A percentile compares a stretch with the other conserved stretches of the same genome.
Conservation (phyloP, 2,113 vertebrate species). For the Pollimyrus isidori region DNA sequence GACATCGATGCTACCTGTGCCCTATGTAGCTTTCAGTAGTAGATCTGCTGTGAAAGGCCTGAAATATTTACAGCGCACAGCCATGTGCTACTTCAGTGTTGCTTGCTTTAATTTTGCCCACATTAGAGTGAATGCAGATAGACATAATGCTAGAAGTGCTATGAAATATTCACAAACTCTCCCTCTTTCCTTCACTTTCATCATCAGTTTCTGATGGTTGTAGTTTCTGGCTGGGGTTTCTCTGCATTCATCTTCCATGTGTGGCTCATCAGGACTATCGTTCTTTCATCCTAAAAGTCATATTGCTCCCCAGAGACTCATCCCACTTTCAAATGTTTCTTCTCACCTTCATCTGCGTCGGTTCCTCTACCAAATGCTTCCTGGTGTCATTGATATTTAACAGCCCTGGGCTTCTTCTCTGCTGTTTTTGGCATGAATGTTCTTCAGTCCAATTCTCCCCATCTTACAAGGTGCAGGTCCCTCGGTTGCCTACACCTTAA, state of each 20-base stretch:
- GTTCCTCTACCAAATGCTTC: not conserved
- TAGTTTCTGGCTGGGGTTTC: constrained; percentile 1
- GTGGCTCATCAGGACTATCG: constrained; percentile 22
- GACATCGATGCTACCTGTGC: not conserved
- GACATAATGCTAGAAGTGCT: not conserved
- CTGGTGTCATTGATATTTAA: constrained; percentile 14
- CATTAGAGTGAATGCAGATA: not conserved
- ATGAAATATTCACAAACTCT: not conserved
- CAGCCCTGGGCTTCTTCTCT: not conserved
- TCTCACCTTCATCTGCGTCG: constrained; percentile 8
- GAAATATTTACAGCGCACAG: not conserved
- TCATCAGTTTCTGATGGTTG: not conserved
- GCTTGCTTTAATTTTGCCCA: not conserved
- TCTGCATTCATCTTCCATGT: not conserved
- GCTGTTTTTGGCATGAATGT: not conserved
- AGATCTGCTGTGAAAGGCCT: not conserved
- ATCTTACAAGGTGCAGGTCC: not conserved
- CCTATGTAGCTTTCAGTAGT: not conserved
- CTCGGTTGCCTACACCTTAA: not conserved
- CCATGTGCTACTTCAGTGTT: not conserved
- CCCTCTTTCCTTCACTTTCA: not conserved
- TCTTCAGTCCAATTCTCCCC: not conserved
- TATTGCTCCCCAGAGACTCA: constrained; percentile 11
- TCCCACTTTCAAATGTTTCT: constrained; percentile 16
- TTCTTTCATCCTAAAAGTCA: constrained; percentile 20